Evolutionary conservation across 2,888 invertebrate genomes (phyloP).

Genomic region (Ormyrus rosae): DNA sequence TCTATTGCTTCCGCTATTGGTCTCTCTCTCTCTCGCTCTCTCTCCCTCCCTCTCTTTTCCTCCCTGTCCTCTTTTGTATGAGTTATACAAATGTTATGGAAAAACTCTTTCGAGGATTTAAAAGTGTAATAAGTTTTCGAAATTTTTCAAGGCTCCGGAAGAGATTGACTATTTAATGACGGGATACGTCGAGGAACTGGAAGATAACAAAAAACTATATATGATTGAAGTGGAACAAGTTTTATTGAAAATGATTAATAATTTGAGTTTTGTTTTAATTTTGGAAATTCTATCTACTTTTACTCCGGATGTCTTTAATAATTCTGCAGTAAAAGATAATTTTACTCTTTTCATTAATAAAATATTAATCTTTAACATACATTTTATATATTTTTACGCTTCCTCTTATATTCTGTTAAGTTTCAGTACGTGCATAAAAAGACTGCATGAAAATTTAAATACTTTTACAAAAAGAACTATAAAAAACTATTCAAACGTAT

Average conservation of each 20-base stretch:
- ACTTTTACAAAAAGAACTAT: too few species aligned
- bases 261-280: background rate
- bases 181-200: background rate
- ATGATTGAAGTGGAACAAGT: background rate
- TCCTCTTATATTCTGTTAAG: too few species aligned
- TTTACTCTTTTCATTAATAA: too few species aligned
- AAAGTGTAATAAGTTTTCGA: slow-evolving; percentile 12
- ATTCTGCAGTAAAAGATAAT: too few species aligned
- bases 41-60: background rate
- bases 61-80: background rate
- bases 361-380: too few species aligned
- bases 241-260: slow-evolving; percentile 3
- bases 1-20: background rate
- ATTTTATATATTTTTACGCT: too few species aligned
- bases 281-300: too few species aligned
- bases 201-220: background rate
- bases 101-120: slow-evolving; percentile 19
- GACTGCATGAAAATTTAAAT: too few species aligned
- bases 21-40: background rate
- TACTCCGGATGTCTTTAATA: too few species aligned
- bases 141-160: slow-evolving; percentile 3
- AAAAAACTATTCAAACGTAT: too few species aligned
- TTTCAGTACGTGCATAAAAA: too few species aligned
- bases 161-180: background rate
- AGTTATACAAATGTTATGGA: slow-evolving; percentile 28